Evolutionary conservation across 2,888 invertebrate species (phyloP).

Genomic region (Podabrus alpinus): DNA sequence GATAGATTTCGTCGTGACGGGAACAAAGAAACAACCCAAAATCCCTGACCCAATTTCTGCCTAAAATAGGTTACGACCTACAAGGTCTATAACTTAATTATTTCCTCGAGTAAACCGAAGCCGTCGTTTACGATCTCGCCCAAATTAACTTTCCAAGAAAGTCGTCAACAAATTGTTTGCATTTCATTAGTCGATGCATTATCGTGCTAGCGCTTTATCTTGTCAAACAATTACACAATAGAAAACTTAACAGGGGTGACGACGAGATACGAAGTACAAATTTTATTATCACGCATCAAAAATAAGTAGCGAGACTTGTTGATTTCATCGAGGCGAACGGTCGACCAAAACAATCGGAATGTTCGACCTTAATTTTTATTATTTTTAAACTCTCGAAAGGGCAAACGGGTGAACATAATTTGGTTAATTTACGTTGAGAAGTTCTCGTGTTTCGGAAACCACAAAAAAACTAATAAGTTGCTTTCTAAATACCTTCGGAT

Average conservation of each 20-base stretch:
- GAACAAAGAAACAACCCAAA: conserved; percentile 12
- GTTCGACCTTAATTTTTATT: neutral
- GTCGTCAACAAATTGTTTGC: neutral
- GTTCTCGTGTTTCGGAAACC: neutral
- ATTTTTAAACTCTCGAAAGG: neutral
- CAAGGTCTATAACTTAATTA: conserved; percentile 2
- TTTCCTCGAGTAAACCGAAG: neutral
- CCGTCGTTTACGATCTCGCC: neutral
- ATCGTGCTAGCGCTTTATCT: neutral
- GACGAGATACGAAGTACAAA: neutral
- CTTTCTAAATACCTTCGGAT: neutral
- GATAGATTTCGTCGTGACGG: conserved; percentile 9
- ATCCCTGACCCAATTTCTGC: conserved; percentile 21
- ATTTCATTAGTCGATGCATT: neutral
- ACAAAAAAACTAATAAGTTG: neutral
- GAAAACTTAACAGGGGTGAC: neutral
- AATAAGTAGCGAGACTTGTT: neutral
- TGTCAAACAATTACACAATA: neutral
- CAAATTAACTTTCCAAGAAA: neutral
- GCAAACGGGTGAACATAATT: neutral
- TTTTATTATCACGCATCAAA: neutral
- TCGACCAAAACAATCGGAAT: neutral
- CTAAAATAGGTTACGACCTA: conserved; percentile 24
- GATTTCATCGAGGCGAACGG: neutral
- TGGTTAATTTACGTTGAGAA: neutral